Percentiles rank a stretch among this genome's conserved stretches.
phyloP scores from a whole-genome alignment of 2,113 vertebrate genomes.

The Anhinga anhinga region DNA sequence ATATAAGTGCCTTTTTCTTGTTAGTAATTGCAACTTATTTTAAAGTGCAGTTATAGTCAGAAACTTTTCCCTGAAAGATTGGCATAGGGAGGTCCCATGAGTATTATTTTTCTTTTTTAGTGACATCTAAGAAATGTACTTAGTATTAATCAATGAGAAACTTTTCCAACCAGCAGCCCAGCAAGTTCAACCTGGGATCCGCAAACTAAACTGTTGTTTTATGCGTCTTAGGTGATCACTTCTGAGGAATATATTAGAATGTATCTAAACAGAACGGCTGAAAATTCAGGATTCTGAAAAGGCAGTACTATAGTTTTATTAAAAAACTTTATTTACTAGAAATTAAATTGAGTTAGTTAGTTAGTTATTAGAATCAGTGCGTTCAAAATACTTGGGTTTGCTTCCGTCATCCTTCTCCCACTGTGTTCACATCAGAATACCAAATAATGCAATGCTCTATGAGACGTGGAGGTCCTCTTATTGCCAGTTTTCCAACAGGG shows the following conservation, averaged over 20 bases:
- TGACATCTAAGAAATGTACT: neutral
- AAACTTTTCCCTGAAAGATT: neutral
- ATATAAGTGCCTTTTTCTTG: neutral
- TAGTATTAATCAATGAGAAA: neutral
- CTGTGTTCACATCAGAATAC: neutral
- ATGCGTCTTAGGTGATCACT: neutral
- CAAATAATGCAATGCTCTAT: neutral
- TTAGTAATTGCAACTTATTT: neutral
- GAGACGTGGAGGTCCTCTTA: neutral
- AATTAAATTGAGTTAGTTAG: neutral
- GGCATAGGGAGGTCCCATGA: fast-evolving
- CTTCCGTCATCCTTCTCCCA: neutral
- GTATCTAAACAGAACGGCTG: neutral
- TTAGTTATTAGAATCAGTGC: neutral
- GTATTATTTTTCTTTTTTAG: neutral
- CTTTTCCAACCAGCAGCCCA: neutral
- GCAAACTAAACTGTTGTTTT: neutral
- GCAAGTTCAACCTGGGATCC: neutral
- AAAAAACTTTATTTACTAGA: neutral
- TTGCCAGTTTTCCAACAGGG: neutral
- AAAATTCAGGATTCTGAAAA: neutral
- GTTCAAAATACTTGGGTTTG: neutral
- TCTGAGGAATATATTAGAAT: neutral
- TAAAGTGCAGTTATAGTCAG: neutral
- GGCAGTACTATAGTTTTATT: neutral